Evolutionary conservation across 1,140 invertebrate genomes (phyloP).

Genomic region (Drosophila busckii): DNA sequence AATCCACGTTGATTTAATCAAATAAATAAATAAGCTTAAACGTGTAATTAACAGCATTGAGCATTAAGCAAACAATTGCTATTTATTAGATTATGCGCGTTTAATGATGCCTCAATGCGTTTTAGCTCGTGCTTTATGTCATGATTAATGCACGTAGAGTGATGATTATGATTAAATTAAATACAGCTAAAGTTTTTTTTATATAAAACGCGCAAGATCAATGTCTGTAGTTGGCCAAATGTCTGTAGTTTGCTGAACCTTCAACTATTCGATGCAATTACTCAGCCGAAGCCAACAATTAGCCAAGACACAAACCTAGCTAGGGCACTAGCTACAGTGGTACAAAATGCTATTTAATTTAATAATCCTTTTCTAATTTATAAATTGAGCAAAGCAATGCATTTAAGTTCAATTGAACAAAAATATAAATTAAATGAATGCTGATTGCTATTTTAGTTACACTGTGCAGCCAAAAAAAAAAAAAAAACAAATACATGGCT

Average conservation of each 20-base stretch:
- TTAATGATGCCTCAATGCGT: constrained; percentile 58
- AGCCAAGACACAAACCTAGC: constrained; percentile 29
- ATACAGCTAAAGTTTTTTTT: background rate
- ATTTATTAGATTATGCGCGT: constrained; percentile 61
- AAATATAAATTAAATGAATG: no score
- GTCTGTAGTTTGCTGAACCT: constrained; percentile 19
- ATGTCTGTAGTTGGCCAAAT: constrained; percentile 19
- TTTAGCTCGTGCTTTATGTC: constrained; percentile 34
- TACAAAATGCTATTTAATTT: no score
- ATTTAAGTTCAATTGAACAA: no score
- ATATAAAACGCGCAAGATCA: constrained; percentile 32
- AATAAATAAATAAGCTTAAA: constrained; percentile 31
- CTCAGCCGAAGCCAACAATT: constrained; percentile 1
- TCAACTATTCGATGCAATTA: constrained; percentile 10
- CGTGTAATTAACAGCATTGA: constrained; percentile 46
- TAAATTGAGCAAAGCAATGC: no score
- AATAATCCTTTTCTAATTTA: no score
- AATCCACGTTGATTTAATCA: constrained; percentile 48
- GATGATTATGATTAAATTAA: background rate
- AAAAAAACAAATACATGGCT: no score
- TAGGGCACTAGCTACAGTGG: background rate
- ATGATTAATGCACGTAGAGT: constrained; percentile 1
- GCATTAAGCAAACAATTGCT: constrained; percentile 41
- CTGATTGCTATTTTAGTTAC: no score
- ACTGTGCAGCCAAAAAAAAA: no score